phyloP scores from a whole-genome alignment of 2,113 vertebrate genomes.

The Rissa tridactyla region DNA sequence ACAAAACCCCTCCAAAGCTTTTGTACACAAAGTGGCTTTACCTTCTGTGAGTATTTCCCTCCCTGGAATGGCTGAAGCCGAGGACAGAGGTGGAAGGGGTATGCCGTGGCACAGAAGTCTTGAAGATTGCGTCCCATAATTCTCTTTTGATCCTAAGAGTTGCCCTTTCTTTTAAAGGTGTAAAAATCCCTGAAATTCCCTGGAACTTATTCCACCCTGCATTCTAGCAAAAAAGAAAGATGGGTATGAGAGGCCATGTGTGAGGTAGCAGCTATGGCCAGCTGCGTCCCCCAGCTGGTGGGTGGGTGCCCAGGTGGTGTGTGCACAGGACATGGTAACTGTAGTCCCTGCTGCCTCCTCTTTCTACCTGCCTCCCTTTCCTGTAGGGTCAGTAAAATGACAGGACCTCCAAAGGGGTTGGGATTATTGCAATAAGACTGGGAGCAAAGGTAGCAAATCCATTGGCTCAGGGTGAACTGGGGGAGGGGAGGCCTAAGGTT shows the following conservation, averaged over 20 bases:
- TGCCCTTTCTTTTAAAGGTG: background rate
- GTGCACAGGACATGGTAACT: background rate
- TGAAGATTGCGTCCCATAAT: background rate
- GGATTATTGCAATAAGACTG: background rate
- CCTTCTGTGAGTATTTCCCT: background rate
- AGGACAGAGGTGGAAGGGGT: background rate
- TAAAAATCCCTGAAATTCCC: background rate
- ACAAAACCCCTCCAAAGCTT: background rate
- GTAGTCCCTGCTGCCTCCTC: background rate
- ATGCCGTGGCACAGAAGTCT: background rate
- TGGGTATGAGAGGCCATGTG: background rate
- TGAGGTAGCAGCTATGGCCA: background rate
- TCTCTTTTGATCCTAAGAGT: background rate
- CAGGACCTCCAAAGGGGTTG: background rate
- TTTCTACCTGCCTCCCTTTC: background rate
- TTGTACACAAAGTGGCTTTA: background rate
- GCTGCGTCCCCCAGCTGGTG: background rate
- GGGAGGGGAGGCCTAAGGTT: fast-evolving
- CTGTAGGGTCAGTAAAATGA: background rate
- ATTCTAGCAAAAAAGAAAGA: background rate
- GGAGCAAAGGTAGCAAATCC: background rate
- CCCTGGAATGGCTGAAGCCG: background rate
- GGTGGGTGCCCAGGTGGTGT: background rate
- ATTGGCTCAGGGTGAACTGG: background rate
- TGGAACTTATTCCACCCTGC: background rate